Percentiles rank a stretch among this genome's conserved stretches.
These are phyloP conservation scores for Rhyacophila brunnea DNA, from an alignment of 1,140 invertebrate species.

Conservation along the genomic window DNA sequence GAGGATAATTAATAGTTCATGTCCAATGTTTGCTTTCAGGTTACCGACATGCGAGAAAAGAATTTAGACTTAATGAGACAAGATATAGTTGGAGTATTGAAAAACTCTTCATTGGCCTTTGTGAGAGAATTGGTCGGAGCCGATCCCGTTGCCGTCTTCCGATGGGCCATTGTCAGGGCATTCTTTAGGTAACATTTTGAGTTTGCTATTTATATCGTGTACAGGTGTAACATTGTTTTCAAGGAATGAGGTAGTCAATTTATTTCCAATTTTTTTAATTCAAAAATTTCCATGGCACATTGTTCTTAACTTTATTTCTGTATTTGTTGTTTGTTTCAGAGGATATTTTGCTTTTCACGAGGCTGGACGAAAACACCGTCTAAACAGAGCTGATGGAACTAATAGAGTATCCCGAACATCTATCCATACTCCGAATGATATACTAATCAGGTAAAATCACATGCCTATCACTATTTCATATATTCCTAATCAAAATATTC, in stretches of 20 bases:
- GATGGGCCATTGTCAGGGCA: slow-evolving; percentile 90
- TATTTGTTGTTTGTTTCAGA: slow-evolving; percentile 51
- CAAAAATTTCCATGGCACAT: too few species aligned
- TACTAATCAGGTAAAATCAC: slow-evolving; percentile 66
- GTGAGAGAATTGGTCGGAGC: slow-evolving; percentile 90
- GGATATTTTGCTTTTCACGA: slow-evolving; percentile 91
- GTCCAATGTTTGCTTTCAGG: slow-evolving; percentile 56
- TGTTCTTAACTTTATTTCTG: too few species aligned
- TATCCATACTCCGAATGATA: slow-evolving; percentile 70
- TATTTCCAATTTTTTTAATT: too few species aligned
- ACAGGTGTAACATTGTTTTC: too few species aligned
- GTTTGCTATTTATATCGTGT: too few species aligned
- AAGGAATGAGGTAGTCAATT: too few species aligned
- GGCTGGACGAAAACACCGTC: slow-evolving; percentile 71
- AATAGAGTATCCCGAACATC: slow-evolving; percentile 45
- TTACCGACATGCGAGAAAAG: slow-evolving; percentile 91
- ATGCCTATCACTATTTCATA: slow-evolving; percentile 2
- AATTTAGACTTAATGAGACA: slow-evolving; percentile 93
- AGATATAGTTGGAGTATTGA: slow-evolving; percentile 90
- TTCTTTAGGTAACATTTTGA: slow-evolving; percentile 76
- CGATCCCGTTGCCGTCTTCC: slow-evolving; percentile 91
- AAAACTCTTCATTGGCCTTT: slow-evolving; percentile 90
- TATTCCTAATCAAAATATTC: too few species aligned
- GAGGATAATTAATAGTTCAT: too few species aligned
- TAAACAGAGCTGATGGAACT: slow-evolving; percentile 46